These are phyloP conservation scores for Lepus americanus DNA, from an alignment of 2,113 vertebrate species.

Conservation along the genomic window DNA sequence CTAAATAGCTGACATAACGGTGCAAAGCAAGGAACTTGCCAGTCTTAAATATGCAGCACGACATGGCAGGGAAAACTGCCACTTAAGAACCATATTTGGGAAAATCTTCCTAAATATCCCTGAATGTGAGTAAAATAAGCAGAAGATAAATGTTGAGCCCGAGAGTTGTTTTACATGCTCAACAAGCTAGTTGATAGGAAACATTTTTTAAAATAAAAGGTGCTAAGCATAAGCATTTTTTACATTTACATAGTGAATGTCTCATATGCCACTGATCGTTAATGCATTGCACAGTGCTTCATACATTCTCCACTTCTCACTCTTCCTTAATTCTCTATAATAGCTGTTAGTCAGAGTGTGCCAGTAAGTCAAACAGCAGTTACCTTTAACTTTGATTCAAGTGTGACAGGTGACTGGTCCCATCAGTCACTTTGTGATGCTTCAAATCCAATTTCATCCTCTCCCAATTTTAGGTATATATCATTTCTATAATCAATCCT, in stretches of 20 bases:
- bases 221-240: neutral
- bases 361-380: neutral
- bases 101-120: neutral
- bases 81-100: neutral
- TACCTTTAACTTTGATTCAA: neutral
- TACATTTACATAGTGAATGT: neutral
- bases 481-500: neutral
- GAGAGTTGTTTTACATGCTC: neutral
- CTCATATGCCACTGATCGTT: neutral
- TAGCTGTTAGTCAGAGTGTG: neutral
- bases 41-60: neutral
- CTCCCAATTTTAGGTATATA: neutral
- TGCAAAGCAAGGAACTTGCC: neutral
- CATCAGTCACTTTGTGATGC: neutral
- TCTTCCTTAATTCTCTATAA: neutral
- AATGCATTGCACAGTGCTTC: neutral
- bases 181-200: neutral
- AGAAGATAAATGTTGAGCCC: neutral
- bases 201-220: neutral
- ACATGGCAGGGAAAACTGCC: neutral
- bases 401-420: neutral
- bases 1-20: neutral
- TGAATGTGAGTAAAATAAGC: neutral
- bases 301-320: neutral
- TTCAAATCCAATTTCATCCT: conserved; percentile 53